Evolutionary conservation across 2,113 vertebrate genomes (phyloP), one percentile per base, ranked within the genome.

Genomic region (Labrus mixtus): DNA sequence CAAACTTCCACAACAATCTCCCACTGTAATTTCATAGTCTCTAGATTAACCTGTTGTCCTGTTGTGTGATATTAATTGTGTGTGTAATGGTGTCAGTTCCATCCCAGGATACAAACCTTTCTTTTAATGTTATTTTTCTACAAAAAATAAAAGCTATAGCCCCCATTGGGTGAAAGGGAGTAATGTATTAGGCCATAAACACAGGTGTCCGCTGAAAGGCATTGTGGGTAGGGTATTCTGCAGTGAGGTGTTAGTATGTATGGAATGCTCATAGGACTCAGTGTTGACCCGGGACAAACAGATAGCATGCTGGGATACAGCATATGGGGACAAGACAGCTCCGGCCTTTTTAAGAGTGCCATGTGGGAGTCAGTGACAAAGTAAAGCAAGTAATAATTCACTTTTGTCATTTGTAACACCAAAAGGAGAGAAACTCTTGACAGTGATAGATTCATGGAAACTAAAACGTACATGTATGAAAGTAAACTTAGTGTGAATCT

Each of bases 211-310:
- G 78, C 71, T 79, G 73, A 87, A 83, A 76, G 75, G 84, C 75
- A 92, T 89, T 87, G 73, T 92, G 83, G 86, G 91, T 86, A 84
- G 82, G 76, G 80, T 83, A 91, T 91, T 93, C 90, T 91, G 75
- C 94, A 93, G 77, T 79, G 85, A 86, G 79, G 92, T 92, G 93
- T 78, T 82, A 88, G 75, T 89, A 94, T 94, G 89, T 75, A 71
- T 60, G 92, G 94, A 94, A 95, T 94, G 91, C 78, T 87, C 78
- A 83, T 45, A 71, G 81, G 82, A 87, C 61, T 90, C 82, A 19
- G 25, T 90, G 93, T 95, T 95, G 92, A 93, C 88, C 75, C 39
- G 84, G 36, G 82, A 92, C 91, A 94, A 92, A 93, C 87, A 92
- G 66, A 86, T 50, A 75, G 80, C 82, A 89, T 88, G 83, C 85